phyloP scores from a whole-genome alignment of 2,113 vertebrate species.

The Microcebus murinus region DNA sequence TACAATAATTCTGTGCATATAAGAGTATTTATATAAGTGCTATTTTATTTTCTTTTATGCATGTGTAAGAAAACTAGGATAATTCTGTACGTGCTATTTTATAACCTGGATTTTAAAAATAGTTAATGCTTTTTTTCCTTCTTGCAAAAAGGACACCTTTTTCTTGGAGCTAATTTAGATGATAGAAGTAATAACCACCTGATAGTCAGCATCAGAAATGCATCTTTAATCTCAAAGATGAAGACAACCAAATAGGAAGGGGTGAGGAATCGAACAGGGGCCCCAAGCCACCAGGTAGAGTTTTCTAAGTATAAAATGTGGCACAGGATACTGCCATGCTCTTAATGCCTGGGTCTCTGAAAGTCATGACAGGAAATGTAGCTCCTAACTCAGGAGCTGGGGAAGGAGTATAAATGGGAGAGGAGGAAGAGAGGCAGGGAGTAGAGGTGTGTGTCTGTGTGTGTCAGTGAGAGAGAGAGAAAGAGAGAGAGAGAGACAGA shows the following conservation, averaged over 20 bases:
- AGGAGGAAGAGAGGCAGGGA: background rate
- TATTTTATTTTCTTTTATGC: conserved; percentile 29
- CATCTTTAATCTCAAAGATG: conserved; percentile 36
- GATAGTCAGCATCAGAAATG: background rate
- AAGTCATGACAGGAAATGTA: background rate
- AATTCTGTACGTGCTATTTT: background rate
- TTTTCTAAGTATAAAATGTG: conserved; percentile 25
- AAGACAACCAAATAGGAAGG: background rate
- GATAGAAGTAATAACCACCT: background rate
- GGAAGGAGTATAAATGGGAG: background rate
- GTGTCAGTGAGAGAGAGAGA: background rate
- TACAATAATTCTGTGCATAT: background rate
- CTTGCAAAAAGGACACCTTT: background rate
- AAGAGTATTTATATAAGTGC: conserved; percentile 28
- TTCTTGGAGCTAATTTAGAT: conserved; percentile 8
- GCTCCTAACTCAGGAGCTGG: background rate
- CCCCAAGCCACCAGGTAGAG: background rate
- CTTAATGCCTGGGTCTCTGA: background rate
- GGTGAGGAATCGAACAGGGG: background rate
- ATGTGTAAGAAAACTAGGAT: background rate
- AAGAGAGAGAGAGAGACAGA: background rate
- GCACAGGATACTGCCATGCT: background rate
- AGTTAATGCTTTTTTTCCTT: background rate
- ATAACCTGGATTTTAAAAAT: conserved; percentile 6
- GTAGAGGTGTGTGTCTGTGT: background rate